These are phyloP conservation scores for Agelas oroides DNA, from an alignment of 37 sponge, comb jelly and placozoan species.

Conservation along the genomic window DNA sequence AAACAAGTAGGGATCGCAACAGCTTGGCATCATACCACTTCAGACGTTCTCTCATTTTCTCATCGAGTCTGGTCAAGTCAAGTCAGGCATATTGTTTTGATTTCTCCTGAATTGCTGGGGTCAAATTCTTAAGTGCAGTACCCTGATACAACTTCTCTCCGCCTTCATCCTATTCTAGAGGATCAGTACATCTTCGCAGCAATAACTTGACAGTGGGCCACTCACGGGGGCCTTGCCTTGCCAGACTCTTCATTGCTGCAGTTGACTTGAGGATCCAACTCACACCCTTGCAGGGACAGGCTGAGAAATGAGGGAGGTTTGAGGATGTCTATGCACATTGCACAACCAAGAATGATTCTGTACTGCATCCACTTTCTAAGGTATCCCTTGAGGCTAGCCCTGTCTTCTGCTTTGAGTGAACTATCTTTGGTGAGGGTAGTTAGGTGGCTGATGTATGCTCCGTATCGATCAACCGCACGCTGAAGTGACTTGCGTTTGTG, in stretches of 20 bases:
- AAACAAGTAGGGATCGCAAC: slow-evolving; percentile 48
- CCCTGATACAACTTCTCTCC: slow-evolving; percentile 51
- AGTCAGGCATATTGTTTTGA: slow-evolving; percentile 7
- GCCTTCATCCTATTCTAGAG: slow-evolving; percentile 33
- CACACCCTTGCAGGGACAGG: slow-evolving; percentile 52
- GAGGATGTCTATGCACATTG: slow-evolving; percentile 54
- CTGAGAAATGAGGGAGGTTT: slow-evolving; percentile 66
- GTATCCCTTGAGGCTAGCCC: slow-evolving; percentile 43
- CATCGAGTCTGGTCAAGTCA: slow-evolving; percentile 43
- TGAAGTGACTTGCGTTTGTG: slow-evolving; percentile 55
- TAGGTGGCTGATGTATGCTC: slow-evolving; percentile 51
- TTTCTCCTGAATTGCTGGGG: not conserved
- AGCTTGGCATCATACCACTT: slow-evolving; percentile 51
- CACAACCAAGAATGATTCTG: slow-evolving; percentile 53
- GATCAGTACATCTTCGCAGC: slow-evolving; percentile 1
- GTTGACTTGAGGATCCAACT: slow-evolving; percentile 52
- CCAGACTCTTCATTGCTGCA: slow-evolving; percentile 31
- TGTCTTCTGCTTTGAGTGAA: slow-evolving; percentile 19
- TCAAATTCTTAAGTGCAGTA: slow-evolving; percentile 27
- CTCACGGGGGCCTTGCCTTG: slow-evolving; percentile 33
- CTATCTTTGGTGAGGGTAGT: slow-evolving; percentile 20
- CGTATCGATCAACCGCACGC: slow-evolving; percentile 47
- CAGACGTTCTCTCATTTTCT: slow-evolving; percentile 37
- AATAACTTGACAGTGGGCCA: slow-evolving; percentile 64
- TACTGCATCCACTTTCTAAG: slow-evolving; percentile 50